A percentile compares a stretch with the other conserved stretches of the same genome.
Evolutionary conservation across 2,888 invertebrate genomes (phyloP).

Genomic region (Ochropleura plecta): DNA sequence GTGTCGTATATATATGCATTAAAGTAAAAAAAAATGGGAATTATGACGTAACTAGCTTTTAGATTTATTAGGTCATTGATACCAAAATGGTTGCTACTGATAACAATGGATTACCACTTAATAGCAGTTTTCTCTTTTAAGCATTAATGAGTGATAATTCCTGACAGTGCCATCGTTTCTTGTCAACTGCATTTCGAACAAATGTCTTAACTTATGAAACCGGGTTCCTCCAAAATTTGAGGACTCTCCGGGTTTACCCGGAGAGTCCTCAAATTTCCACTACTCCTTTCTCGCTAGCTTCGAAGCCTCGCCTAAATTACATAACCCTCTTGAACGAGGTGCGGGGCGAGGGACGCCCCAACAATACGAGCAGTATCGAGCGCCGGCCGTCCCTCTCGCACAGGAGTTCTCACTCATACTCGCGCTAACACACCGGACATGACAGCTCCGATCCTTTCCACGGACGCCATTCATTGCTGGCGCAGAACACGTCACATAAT

Average conservation of each 20-base stretch:
- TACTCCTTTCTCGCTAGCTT: slow-evolving; percentile 53
- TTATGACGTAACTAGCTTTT: slow-evolving; percentile 14
- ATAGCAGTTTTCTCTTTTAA: neutral
- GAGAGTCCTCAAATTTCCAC: slow-evolving; percentile 10
- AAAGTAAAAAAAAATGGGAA: slow-evolving; percentile 10
- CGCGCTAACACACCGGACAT: slow-evolving; percentile 59
- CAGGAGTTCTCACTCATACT: slow-evolving; percentile 60
- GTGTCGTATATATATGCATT: slow-evolving; percentile 6
- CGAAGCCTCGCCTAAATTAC: slow-evolving; percentile 68
- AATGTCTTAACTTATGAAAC: neutral
- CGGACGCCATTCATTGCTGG: slow-evolving; percentile 74
- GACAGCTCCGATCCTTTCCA: slow-evolving; percentile 70
- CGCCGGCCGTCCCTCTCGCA: slow-evolving; percentile 73
- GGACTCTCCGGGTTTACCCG: too few relatives aligned
- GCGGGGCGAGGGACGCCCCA: slow-evolving; percentile 75
- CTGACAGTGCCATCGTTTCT: neutral
- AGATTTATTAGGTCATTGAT: slow-evolving; percentile 9
- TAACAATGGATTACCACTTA: slow-evolving; percentile 13
- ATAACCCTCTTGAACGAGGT: slow-evolving; percentile 73
- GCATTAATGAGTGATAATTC: neutral
- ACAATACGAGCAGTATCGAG: slow-evolving; percentile 81
- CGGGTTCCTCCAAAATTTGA: neutral
- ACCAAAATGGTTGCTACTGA: slow-evolving; percentile 12
- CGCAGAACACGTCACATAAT: slow-evolving; percentile 68
- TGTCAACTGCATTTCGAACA: neutral